These are phyloP conservation scores for Ophraella communa DNA, from an alignment of 2,888 invertebrate genomes.

Conservation along the genomic window DNA sequence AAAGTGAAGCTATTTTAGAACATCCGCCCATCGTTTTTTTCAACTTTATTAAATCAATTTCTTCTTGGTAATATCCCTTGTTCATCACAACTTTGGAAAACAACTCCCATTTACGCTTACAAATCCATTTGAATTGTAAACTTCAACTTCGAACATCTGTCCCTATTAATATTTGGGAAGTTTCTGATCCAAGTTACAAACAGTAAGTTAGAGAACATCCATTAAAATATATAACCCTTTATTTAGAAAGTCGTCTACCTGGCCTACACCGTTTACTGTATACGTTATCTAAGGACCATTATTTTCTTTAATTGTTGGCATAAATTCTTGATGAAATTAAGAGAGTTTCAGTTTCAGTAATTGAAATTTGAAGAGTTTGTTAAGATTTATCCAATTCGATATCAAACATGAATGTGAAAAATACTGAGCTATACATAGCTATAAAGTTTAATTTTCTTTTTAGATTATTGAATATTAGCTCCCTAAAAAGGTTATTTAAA, in stretches of 20 bases:
- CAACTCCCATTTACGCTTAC: slow-evolving; percentile 22
- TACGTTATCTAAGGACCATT: background rate
- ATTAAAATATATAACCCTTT: slow-evolving; percentile 8
- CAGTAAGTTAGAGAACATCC: slow-evolving; percentile 15
- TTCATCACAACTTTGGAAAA: slow-evolving; percentile 20
- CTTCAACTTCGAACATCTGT: slow-evolving; percentile 25
- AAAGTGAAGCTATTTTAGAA: background rate
- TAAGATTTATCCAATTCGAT: background rate
- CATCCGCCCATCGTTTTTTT: background rate
- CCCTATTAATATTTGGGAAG: slow-evolving; percentile 24
- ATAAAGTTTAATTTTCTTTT: no score
- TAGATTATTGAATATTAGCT: no score
- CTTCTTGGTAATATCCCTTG: slow-evolving; percentile 14
- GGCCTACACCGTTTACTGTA: no score
- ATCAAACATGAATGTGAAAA: background rate
- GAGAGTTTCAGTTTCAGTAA: background rate
- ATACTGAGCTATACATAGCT: background rate
- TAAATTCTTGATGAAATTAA: background rate
- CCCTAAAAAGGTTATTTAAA: no score
- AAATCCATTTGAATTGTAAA: slow-evolving; percentile 22
- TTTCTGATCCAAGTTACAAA: slow-evolving; percentile 16
- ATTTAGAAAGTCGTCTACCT: background rate
- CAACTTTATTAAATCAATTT: slow-evolving; percentile 16
- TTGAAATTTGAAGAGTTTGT: background rate
- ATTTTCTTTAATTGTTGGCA: background rate